Base-by-base conservation (phyloP, 2,888 invertebrate species). In the Abrostola tripartita region DNA sequence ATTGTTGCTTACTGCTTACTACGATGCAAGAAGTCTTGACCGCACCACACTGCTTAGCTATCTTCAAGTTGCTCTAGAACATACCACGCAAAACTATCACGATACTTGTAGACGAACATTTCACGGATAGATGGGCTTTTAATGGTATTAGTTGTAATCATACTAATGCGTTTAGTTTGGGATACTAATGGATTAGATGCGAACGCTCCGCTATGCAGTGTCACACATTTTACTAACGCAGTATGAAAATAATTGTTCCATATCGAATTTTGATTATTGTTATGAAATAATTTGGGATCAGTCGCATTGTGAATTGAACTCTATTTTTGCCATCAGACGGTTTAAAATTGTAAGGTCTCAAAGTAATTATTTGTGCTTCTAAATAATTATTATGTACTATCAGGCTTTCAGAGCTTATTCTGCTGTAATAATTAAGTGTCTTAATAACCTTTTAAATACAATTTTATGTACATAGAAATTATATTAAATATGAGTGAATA, bases 91-190 rank as follows among this genome's bases (percentile, higher is more conserved):
- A 77, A 82, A 79, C 65, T 71, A 71, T 60, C 61, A 12, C 56
- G 68, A 70, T 78, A 79, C 78, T 78, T 77, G 73, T 75, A 78
- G 73, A 80, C 73, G 61, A 77, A 78, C 80, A 79, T 79, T 79
- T 76, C 77, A 71, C 71, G 79, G 81, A 85, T 84, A 87, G 83
- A 88, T 88, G 87, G 84, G 86, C 83, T 87, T 90, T 88, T 90
- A 90, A 90, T 88, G 82, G 74, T 79, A 88, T 90, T 88, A 87
- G 84, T 88, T 86, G 86, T 88, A 86, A 89, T 89, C 78, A 80
- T 64, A 78, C 85, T 88, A 89, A 90, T 88, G 90, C 77, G 79
- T 85, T 87, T 86, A 90, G 88, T 90, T 89, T 75, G 76, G 78
- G 76, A 69, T 80, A 79, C 82, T 88, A 88, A 88, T 87, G 86